Base-by-base conservation (phyloP, 2,113 vertebrate genomes). In the Hymenochirus boettgeri region DNA sequence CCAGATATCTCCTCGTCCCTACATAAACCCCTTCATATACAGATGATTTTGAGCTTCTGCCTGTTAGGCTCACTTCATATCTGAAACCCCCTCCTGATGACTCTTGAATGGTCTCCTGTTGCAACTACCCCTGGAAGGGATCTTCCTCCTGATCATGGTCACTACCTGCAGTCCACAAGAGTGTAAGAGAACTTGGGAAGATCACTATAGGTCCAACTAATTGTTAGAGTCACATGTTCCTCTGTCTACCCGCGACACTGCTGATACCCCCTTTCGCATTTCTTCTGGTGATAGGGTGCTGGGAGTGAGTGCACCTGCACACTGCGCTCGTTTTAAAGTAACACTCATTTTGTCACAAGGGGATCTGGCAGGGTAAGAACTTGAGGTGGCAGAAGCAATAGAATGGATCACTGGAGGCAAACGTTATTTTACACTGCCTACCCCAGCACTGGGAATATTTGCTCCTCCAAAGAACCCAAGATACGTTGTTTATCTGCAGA, bases 311-410 rank as follows among this genome's bases (percentile, higher is more conserved):
- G 54, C 93, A 98, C 93, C 29, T 95, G 96, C 31, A 96, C 83
- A 0, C 65, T 99, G 35, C 77, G 83, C 58, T n/a, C n/a, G n/a
- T 98, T 97, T 77, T 97, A 98, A 84, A 95, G 94, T 9, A 73
- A 79, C 13, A 95, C 95, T 35, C 83, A 81, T 56, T 97, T 99
- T 77, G 93, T 93, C 23, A n/a, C n/a, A 88, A 90, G 74, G 94
- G 94, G 3, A 90, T 93, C 80, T 97, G 94, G 94, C 92, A 25
- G 96, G 96, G 0, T 93, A 97, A 37, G 95, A 97, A 74, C 76
- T 98, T 65, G 95, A 98, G 69, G 85, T 91, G 66, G 86, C 94
- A 45, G 93, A 97, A 81, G 96, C 37, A 96, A 91, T 75, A 97
- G 96, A 88, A 91, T 10, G 96, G 96, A 50, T 92, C 88, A 5